Evolutionary conservation across 2,113 vertebrate genomes (phyloP).

Genomic region (Oncorhynchus tshawytscha): DNA sequence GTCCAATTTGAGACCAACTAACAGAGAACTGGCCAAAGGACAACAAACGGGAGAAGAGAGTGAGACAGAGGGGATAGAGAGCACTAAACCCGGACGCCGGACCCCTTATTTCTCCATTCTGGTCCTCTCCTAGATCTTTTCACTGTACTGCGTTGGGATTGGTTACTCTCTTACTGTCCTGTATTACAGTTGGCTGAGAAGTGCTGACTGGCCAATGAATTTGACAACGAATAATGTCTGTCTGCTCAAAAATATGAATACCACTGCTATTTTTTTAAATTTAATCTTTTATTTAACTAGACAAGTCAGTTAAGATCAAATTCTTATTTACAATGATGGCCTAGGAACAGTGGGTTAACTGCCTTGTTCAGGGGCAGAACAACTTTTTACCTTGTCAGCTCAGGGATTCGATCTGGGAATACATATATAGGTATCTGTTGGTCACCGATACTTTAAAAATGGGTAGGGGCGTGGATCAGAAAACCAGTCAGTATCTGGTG

Average conservation of each 20-base stretch:
- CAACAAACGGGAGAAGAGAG: constrained; percentile 53
- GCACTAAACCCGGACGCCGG: constrained; percentile 33
- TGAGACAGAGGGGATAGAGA: constrained; percentile 25
- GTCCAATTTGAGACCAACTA: constrained; percentile 65
- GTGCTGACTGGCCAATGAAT: constrained; percentile 11
- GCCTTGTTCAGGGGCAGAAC: too few species aligned
- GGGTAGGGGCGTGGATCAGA: too few species aligned
- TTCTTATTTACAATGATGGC: too few species aligned
- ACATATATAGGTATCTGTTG: too few species aligned
- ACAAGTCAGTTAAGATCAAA: too few species aligned
- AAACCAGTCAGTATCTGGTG: too few species aligned
- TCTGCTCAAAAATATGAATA: not conserved
- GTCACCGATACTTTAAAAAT: too few species aligned
- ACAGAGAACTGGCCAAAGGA: constrained; percentile 58
- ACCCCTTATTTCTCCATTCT: not conserved
- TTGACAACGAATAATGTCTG: not conserved
- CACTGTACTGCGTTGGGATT: constrained; percentile 5
- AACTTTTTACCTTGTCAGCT: too few species aligned
- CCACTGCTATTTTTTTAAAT: not conserved
- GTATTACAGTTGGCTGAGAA: constrained; percentile 10
- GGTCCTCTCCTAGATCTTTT: not conserved
- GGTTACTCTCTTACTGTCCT: too few species aligned
- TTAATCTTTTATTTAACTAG: too few species aligned
- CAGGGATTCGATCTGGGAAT: too few species aligned
- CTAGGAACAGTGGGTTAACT: too few species aligned